Evolutionary conservation across 2,888 invertebrate species (phyloP).

Genomic region (Euzophera pinguis): DNA sequence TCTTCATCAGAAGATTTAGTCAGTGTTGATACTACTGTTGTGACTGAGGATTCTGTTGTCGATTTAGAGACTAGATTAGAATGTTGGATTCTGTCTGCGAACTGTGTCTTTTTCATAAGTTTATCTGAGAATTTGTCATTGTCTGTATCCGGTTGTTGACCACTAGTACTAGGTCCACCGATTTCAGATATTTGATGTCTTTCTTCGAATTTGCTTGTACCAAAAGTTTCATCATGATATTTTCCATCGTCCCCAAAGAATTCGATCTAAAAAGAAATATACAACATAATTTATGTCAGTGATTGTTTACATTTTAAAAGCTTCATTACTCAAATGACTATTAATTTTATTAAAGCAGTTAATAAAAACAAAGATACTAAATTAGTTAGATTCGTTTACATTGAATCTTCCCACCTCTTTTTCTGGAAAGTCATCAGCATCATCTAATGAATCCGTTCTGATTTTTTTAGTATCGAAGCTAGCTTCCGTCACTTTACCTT

Average conservation of each 20-base stretch:
- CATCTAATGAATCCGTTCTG: constrained; percentile 73
- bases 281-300: neutral
- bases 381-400: no score
- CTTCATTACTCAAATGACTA: no score
- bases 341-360: no score
- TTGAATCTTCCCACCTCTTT: constrained; percentile 54
- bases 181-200: constrained; percentile 24
- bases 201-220: constrained; percentile 28
- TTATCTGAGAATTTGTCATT: constrained; percentile 41
- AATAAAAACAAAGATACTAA: no score
- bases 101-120: constrained; percentile 48
- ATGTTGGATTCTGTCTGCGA: constrained; percentile 50
- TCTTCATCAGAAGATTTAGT: constrained; percentile 73
- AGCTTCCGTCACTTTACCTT: constrained; percentile 53
- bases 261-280: constrained; percentile 51
- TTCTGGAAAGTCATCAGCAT: constrained; percentile 76
- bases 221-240: constrained; percentile 38
- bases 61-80: constrained; percentile 68
- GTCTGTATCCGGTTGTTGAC: constrained; percentile 30
- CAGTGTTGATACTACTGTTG: constrained; percentile 66
- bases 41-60: constrained; percentile 72
- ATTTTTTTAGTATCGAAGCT: constrained; percentile 71
- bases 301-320: neutral
- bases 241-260: constrained; percentile 60
- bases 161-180: constrained; percentile 36